phyloP scores from a whole-genome alignment of 2,888 invertebrate genomes.

The Automeris io region DNA sequence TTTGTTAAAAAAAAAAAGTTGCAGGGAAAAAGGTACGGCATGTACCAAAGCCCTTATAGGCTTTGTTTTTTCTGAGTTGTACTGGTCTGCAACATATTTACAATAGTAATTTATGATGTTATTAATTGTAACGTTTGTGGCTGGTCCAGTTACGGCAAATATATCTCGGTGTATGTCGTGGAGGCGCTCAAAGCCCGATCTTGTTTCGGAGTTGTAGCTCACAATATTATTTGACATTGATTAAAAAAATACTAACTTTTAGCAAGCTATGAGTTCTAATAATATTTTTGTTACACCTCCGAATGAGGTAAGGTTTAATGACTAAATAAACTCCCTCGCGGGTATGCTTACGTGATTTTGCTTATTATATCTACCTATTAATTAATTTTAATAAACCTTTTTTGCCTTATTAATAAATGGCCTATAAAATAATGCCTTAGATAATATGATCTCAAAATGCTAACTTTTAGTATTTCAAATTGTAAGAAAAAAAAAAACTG shows the following conservation, averaged over 20 bases:
- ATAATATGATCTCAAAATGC: slow-evolving; percentile 27
- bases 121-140: slow-evolving; percentile 35
- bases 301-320: slow-evolving; percentile 16
- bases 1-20: slow-evolving; percentile 3
- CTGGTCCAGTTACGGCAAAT: slow-evolving; percentile 36
- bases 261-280: slow-evolving; percentile 22
- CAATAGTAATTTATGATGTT: slow-evolving; percentile 24
- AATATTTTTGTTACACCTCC: slow-evolving; percentile 26
- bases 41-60: not conserved
- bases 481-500: too few species aligned
- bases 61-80: not conserved
- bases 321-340: slow-evolving; percentile 25
- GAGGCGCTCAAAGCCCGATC: slow-evolving; percentile 23
- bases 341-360: slow-evolving; percentile 33
- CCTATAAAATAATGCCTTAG: slow-evolving; percentile 21
- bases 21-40: not conserved
- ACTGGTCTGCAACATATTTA: not conserved
- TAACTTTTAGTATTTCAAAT: slow-evolving; percentile 27
- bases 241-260: slow-evolving; percentile 17
- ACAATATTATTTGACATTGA: slow-evolving; percentile 28
- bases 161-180: slow-evolving; percentile 23
- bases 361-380: slow-evolving; percentile 19
- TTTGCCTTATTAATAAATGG: slow-evolving; percentile 11
- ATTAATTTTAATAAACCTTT: slow-evolving; percentile 23
- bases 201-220: slow-evolving; percentile 30